These are phyloP conservation scores for Cepaea nemoralis DNA, from an alignment of 1,140 invertebrate genomes.

Conservation along the genomic window DNA sequence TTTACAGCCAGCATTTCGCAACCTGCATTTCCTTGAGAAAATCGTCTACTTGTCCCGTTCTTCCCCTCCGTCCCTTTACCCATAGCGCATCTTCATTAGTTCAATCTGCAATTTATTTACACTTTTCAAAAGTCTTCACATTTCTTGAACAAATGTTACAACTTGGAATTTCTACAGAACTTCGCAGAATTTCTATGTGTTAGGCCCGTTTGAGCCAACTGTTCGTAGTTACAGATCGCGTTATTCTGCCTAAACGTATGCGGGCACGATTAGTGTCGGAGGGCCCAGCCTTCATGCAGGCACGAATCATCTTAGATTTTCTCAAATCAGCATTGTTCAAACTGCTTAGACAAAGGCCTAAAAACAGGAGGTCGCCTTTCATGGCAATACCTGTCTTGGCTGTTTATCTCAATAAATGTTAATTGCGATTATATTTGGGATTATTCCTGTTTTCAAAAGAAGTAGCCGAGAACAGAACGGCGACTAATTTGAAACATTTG, in stretches of 20 bases:
- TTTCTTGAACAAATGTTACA: neutral
- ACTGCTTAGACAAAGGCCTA: neutral
- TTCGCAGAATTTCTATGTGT: neutral
- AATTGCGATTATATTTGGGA: neutral
- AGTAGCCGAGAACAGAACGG: neutral
- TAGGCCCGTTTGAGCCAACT: neutral
- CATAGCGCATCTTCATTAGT: neutral
- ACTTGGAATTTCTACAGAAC: neutral
- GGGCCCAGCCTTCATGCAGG: neutral
- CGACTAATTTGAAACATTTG: neutral
- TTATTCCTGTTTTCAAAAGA: neutral
- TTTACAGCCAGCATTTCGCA: too few species aligned
- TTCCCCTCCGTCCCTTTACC: too few species aligned
- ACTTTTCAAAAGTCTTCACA: neutral
- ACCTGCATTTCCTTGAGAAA: too few species aligned
- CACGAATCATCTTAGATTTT: neutral
- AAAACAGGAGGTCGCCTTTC: neutral
- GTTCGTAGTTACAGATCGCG: neutral
- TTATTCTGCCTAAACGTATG: neutral
- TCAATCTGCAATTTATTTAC: neutral
- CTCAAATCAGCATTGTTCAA: neutral
- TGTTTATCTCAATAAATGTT: neutral
- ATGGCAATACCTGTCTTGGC: neutral
- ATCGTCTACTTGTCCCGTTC: too few species aligned
- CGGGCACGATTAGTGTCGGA: neutral